phyloP scores from a whole-genome alignment of 37 sponge, comb jelly and placozoan genomes.

The Tethya wilhelma region DNA sequence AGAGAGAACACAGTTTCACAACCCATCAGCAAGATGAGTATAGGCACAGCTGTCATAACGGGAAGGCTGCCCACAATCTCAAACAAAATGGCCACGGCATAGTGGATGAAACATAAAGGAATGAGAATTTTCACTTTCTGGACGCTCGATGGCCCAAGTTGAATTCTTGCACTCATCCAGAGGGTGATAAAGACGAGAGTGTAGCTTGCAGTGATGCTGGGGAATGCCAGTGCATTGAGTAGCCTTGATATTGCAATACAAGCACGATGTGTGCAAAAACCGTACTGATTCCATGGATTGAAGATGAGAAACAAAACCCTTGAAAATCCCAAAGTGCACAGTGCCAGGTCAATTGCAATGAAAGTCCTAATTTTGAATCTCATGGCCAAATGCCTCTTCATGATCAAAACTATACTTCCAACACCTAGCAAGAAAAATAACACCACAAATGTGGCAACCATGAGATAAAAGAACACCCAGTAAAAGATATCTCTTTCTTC shows the following conservation, averaged over 20 bases:
- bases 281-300: slow-evolving; percentile 37
- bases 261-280: slow-evolving; percentile 18
- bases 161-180: slow-evolving; percentile 52
- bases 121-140: slow-evolving; percentile 50
- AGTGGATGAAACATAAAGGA: slow-evolving; percentile 60
- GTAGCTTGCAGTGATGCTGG: slow-evolving; percentile 73
- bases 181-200: slow-evolving; percentile 70
- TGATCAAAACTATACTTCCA: slow-evolving; percentile 16
- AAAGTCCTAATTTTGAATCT: slow-evolving; percentile 58
- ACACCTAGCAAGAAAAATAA: slow-evolving; percentile 33
- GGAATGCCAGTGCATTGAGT: slow-evolving; percentile 46
- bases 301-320: slow-evolving; percentile 27
- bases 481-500: slow-evolving; percentile 3
- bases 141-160: slow-evolving; percentile 32
- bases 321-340: slow-evolving; percentile 52
- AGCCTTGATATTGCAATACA: slow-evolving; percentile 37
- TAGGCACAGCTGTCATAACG: not conserved
- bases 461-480: slow-evolving; percentile 37
- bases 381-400: slow-evolving; percentile 26
- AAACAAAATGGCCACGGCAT: slow-evolving; percentile 49
- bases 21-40: slow-evolving; percentile 23
- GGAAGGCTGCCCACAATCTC: slow-evolving; percentile 41
- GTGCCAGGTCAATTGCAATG: slow-evolving; percentile 45
- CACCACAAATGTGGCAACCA: slow-evolving; percentile 14
- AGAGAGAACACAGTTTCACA: slow-evolving; percentile 57